phyloP scores from a whole-genome alignment of 2,888 invertebrate genomes.

The Dorcus hopei region DNA sequence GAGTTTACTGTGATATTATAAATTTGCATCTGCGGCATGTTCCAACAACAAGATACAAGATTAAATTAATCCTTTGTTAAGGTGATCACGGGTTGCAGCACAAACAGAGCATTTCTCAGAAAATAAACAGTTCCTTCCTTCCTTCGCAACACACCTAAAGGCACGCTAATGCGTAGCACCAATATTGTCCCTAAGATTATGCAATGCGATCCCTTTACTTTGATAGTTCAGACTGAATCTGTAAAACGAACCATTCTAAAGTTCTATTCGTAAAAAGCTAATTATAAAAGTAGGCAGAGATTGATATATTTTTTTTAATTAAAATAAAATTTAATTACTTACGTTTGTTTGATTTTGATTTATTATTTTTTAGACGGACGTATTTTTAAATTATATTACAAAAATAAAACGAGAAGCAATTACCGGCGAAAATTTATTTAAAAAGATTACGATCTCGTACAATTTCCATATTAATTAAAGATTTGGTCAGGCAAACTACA shows the following conservation, averaged over 20 bases:
- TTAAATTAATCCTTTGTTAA: conserved; percentile 22
- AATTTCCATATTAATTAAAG: conserved; percentile 31
- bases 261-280: not conserved
- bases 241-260: not conserved
- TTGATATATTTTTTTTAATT: too few relatives aligned
- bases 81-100: conserved; percentile 18
- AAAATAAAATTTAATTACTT: not conserved
- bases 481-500: conserved; percentile 19
- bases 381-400: not conserved
- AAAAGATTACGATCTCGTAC: conserved; percentile 25
- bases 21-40: conserved; percentile 18
- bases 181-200: conserved; percentile 22
- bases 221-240: not conserved
- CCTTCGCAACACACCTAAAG: conserved; percentile 9
- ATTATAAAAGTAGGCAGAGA: too few relatives aligned
- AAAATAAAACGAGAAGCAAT: not conserved
- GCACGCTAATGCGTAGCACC: conserved; percentile 20
- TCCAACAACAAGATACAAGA: conserved; percentile 19
- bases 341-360: not conserved
- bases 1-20: conserved; percentile 9
- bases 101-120: conserved; percentile 16
- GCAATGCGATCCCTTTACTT: not conserved
- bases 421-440: conserved; percentile 13
- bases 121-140: conserved; percentile 17
- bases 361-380: too few relatives aligned